A percentile compares a stretch with the other conserved stretches of the same genome.
Conservation (phyloP, 2,113 vertebrate genomes). For the Gobius niger region DNA sequence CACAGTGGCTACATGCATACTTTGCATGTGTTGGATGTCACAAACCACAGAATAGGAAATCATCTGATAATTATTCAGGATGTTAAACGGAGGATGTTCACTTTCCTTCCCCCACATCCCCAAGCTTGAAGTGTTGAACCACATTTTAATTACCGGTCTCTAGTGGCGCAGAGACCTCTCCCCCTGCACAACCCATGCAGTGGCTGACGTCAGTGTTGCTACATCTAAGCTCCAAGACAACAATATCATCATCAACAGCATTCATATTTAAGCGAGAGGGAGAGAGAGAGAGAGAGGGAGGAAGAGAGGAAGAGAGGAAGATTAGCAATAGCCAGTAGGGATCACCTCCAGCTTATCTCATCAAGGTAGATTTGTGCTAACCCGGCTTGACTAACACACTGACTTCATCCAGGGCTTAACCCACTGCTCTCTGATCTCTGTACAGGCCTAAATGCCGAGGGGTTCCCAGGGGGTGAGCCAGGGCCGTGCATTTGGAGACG, state of each 20-base stretch:
- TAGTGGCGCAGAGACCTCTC: not conserved
- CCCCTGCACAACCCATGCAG: conserved; percentile 3
- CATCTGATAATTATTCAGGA: not conserved
- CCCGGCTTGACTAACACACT: conserved; percentile 18
- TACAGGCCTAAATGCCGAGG: not conserved
- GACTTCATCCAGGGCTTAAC: conserved; percentile 4
- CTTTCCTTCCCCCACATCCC: not conserved
- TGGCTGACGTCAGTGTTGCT: conserved; percentile 4
- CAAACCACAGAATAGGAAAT: too few species aligned
- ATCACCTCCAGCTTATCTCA: conserved; percentile 41
- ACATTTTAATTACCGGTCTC: conserved; percentile 13
- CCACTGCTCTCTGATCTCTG: not conserved
- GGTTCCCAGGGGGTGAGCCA: not conserved
- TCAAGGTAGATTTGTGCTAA: conserved; percentile 53
- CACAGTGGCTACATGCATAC: too few species aligned
- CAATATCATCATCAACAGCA: not conserved
- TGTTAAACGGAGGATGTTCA: not conserved
- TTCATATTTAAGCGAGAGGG: conserved; percentile 13
- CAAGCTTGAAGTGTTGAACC: conserved; percentile 4
- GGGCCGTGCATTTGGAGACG: not conserved
- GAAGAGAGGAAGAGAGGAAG: not conserved
- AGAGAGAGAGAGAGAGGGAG: conserved; percentile 13
- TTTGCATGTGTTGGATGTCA: too few species aligned
- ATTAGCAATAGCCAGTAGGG: conserved; percentile 42
- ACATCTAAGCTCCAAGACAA: not conserved